Conservation (phyloP, 2,888 invertebrate genomes). For the Chesias legatella region DNA sequence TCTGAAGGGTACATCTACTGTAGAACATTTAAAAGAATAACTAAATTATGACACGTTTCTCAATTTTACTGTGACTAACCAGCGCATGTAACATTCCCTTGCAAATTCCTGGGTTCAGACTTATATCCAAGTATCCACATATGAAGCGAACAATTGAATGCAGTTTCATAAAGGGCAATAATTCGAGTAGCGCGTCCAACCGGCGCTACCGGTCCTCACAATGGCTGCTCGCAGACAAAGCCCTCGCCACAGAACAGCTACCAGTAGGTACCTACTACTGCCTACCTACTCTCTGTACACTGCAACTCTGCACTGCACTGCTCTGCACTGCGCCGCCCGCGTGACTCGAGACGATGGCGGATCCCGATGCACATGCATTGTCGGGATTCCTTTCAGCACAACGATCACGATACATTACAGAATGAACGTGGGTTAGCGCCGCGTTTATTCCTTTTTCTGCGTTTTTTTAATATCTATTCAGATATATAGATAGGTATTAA, state of each 20-base stretch:
- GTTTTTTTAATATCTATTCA: no score
- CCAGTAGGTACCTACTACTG: no score
- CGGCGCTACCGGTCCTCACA: conserved; percentile 66
- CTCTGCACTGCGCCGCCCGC: no score
- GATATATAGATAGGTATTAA: no score
- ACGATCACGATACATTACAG: conserved; percentile 22
- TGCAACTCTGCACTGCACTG: no score
- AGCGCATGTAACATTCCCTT: conserved; percentile 2
- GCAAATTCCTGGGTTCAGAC: conserved; percentile 12
- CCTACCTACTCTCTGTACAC: no score
- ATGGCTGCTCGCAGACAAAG: conserved; percentile 51
- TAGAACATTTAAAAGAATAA: no score
- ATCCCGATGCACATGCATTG: conserved; percentile 38
- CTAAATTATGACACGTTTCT: no score
- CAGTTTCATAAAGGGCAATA: conserved; percentile 54
- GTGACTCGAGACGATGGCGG: conserved; percentile 51
- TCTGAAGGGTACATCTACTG: no score
- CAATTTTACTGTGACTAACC: no score
- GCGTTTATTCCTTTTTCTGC: no score
- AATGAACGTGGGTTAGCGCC: no score
- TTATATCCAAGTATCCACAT: conserved; percentile 20
- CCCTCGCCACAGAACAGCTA: conserved; percentile 25
- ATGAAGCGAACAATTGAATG: conserved; percentile 33
- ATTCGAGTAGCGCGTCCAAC: conserved; percentile 54
- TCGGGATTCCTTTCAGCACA: conserved; percentile 26